These are phyloP conservation scores for Cossypha polioptera DNA, from an alignment of 2,797 vertebrate species.

Conservation along the genomic window DNA sequence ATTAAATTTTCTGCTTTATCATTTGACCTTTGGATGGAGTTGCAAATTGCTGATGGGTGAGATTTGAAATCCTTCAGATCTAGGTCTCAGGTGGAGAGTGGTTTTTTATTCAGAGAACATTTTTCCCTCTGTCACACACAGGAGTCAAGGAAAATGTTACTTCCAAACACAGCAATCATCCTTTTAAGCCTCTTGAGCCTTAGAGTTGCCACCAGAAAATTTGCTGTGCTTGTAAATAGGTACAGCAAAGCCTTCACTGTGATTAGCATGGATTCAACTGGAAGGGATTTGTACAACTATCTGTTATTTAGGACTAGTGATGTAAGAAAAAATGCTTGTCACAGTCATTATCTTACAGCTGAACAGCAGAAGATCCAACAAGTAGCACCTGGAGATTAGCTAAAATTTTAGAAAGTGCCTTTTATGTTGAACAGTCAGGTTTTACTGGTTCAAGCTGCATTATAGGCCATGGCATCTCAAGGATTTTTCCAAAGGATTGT, in stretches of 20 bases:
- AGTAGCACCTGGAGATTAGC: background rate
- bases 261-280: background rate
- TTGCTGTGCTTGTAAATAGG: background rate
- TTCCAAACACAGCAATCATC: background rate
- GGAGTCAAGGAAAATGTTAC: background rate
- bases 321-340: background rate
- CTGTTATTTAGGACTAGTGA: background rate
- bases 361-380: background rate
- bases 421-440: background rate
- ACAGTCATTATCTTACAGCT: background rate
- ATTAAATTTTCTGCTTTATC: background rate
- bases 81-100: background rate
- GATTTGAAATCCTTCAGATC: background rate
- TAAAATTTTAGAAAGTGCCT: background rate
- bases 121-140: background rate
- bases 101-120: background rate
- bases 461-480: background rate
- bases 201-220: background rate
- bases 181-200: background rate
- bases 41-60: background rate
- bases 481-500: background rate
- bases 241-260: background rate
- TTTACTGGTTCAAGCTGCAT: background rate
- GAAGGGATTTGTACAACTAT: background rate
- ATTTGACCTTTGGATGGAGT: background rate